A percentile compares a stretch with the other conserved stretches of the same genome.
Evolutionary conservation across 1,140 invertebrate species (phyloP).

Genomic region (Drosophila rufa): DNA sequence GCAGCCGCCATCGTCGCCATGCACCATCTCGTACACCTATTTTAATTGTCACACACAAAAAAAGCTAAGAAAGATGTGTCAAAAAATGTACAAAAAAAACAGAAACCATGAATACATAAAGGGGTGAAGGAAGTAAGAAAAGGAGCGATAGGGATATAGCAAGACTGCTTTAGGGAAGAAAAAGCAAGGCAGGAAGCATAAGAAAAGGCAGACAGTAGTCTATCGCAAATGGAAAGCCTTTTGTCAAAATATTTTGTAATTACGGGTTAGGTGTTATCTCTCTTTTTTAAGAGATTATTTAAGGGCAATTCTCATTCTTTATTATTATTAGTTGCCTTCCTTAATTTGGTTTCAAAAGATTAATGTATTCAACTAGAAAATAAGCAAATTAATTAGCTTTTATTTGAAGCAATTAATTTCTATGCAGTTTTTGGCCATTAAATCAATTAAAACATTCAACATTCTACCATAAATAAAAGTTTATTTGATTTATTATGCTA

Average conservation of each 20-base stretch:
- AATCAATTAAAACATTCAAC: neutral
- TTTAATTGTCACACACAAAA: conserved; percentile 79
- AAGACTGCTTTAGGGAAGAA: conserved; percentile 2
- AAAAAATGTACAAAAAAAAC: conserved; percentile 51
- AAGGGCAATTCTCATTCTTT: too few species aligned
- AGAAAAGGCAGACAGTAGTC: conserved; percentile 6
- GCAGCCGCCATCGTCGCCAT: conserved; percentile 59
- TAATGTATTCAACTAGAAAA: conserved; percentile 3
- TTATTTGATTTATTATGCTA: neutral
- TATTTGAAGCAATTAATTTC: neutral
- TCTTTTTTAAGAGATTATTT: neutral
- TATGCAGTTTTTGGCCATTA: neutral
- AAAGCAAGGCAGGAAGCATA: conserved; percentile 12
- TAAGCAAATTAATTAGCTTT: neutral
- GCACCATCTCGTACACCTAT: conserved; percentile 77
- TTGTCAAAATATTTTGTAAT: neutral
- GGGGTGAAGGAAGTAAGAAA: conserved; percentile 32
- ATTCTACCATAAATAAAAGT: neutral
- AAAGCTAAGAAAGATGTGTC: conserved; percentile 54
- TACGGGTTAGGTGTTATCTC: neutral
- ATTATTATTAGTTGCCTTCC: neutral
- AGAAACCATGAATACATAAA: conserved; percentile 27
- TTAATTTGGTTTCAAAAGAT: neutral
- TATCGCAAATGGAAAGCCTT: neutral
- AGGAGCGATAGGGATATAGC: conserved; percentile 17